Percentiles rank a stretch among this genome's conserved stretches.
phyloP scores from a whole-genome alignment of 2,113 vertebrate genomes.

The Hypomesus transpacificus region DNA sequence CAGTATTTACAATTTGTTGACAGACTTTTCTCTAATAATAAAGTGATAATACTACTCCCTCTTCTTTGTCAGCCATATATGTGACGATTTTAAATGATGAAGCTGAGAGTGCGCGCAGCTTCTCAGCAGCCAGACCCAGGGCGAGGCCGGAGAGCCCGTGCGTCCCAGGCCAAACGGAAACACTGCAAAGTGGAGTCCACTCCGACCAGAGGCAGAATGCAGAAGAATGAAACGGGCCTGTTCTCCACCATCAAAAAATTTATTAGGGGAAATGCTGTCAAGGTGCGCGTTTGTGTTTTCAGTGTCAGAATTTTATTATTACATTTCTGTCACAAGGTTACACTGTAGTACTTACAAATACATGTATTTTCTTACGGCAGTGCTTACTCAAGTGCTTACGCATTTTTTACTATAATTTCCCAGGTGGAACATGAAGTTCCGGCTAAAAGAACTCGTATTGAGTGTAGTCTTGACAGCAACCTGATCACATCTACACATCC shows the following conservation, averaged over 20 bases:
- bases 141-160: slow-evolving; percentile 67
- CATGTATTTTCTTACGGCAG: background rate
- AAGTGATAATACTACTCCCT: no score
- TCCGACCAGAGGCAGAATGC: slow-evolving; percentile 62
- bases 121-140: slow-evolving; percentile 85
- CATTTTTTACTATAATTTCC: background rate
- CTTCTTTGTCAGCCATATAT: slow-evolving; percentile 77
- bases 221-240: slow-evolving; percentile 72
- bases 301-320: no score
- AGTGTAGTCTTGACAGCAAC: slow-evolving; percentile 84
- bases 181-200: slow-evolving; percentile 67
- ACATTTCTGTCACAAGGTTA: background rate
- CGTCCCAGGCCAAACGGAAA: slow-evolving; percentile 88
- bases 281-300: slow-evolving; percentile 49
- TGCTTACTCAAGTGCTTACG: background rate
- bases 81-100: slow-evolving; percentile 86
- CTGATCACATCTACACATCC: slow-evolving; percentile 92
- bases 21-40: no score
- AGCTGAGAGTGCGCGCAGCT: slow-evolving; percentile 96
- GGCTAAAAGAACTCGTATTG: slow-evolving; percentile 88
- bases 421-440: slow-evolving; percentile 95
- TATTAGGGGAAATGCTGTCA: slow-evolving; percentile 73
- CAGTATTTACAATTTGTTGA: no score
- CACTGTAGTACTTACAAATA: no score
- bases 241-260: slow-evolving; percentile 76